Evolutionary conservation across 1,140 invertebrate species (phyloP).

Genomic region (Zeugodacus cucurbitae): DNA sequence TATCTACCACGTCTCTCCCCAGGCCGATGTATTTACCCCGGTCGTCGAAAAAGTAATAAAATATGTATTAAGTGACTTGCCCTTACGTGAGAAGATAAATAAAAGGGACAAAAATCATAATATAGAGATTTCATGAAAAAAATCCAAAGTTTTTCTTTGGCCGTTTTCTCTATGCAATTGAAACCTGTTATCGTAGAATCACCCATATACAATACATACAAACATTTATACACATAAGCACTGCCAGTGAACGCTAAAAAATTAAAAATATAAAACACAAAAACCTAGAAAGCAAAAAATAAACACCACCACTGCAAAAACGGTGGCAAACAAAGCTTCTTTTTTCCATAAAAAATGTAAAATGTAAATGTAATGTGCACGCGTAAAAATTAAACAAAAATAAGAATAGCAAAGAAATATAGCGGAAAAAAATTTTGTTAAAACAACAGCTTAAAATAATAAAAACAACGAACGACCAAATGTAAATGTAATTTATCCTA

Average conservation of each 20-base stretch:
- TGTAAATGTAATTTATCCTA: constrained; percentile 41
- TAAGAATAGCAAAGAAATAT: neutral
- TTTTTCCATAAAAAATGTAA: neutral
- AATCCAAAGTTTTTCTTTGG: no score
- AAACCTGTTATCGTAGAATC: no score
- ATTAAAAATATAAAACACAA: neutral
- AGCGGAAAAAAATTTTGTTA: neutral
- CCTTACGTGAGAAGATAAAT: no score
- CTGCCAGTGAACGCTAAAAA: neutral
- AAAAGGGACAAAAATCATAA: no score
- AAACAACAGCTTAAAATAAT: neutral
- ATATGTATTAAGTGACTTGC: no score
- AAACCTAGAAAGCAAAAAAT: neutral
- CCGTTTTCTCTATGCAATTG: no score
- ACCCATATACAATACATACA: no score
- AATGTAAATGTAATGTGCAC: no score
- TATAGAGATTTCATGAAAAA: no score
- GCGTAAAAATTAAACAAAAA: neutral
- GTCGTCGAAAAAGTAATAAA: no score
- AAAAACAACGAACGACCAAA: neutral
- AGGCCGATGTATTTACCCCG: no score
- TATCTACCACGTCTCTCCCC: no score
- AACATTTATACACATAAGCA: neutral
- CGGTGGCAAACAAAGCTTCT: neutral
- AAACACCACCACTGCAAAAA: neutral